Evolutionary conservation across 2,888 invertebrate species (phyloP), one percentile per base, ranked within the genome.

Genomic region (Dynastes hyllus): DNA sequence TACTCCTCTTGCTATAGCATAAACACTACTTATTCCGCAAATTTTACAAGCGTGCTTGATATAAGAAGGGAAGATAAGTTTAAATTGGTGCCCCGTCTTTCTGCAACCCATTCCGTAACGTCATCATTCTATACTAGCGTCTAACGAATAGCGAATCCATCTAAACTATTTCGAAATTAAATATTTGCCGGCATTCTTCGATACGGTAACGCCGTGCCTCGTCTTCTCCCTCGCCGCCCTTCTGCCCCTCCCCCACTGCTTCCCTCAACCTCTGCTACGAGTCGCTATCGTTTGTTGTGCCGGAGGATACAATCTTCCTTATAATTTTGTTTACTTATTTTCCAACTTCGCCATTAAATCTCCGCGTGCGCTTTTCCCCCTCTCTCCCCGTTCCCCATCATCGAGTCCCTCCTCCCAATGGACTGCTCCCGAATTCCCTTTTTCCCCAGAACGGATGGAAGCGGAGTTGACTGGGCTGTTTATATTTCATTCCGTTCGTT

Each of bases 301-400:
- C 76, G 37, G 32, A 50, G 78, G 78, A 78, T 78, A 78, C 78
- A 78, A 78, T 78, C 75, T 78, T 78, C 78, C 75, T 78, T 79
- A 76, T 79, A 79, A 79, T 79, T 79, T 79, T 79, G 79, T 79
- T 79, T 79, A 79, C 79, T 79, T 79, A 79, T 76, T 79, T 79
- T 79, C 79, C 61, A 76, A 79, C 79, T 76, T 79, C 67, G 70
- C 76, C 79, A 79, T 79, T 79, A 79, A 79, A 79, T 79, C 76
- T 76, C 37, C 65, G 51, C 66, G 66, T 51, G 29, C 65, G 71
- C 71, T 55, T 71, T 29, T 6, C 29, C 50, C 8, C 69, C 11
- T 50, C 51, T 13, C 50, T 37, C 40, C 45, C 16, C 40, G 40
- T 16, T 67, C 66, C 45, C 13, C 32, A 3, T 32, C 32, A 32